Evolutionary conservation across 2,888 invertebrate species (phyloP).

Genomic region (Oxystoma pomonae): DNA sequence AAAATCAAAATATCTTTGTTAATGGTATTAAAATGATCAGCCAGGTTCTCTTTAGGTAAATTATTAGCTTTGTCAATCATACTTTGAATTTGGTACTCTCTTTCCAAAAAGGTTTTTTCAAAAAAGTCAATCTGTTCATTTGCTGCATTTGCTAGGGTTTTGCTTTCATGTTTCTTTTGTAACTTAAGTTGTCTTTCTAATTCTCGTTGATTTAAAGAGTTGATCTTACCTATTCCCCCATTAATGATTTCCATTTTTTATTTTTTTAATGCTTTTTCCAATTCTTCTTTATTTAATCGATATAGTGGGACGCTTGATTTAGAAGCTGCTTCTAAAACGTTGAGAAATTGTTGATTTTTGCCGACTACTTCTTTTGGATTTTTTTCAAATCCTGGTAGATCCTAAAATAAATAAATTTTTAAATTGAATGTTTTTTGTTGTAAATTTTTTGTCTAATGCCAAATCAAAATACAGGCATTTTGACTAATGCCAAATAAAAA

Average conservation of each 20-base stretch:
- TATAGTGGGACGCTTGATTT: conserved; percentile 47
- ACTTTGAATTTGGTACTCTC: conserved; percentile 61
- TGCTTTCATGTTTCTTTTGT: conserved; percentile 61
- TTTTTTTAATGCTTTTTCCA: conserved; percentile 45
- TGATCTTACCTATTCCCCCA: conserved; percentile 46
- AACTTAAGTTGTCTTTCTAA: conserved; percentile 62
- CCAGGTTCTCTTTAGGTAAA: conserved; percentile 52
- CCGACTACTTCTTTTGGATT: conserved; percentile 31
- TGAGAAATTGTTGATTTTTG: conserved; percentile 41
- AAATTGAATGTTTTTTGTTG: too few species aligned
- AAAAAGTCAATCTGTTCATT: conserved; percentile 70
- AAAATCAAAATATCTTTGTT: conserved; percentile 68
- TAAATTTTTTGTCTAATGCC: too few species aligned
- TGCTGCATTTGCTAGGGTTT: conserved; percentile 58
- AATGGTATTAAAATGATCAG: conserved; percentile 63
- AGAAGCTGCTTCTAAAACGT: conserved; percentile 52
- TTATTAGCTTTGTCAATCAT: conserved; percentile 49
- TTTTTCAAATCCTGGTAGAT: conserved; percentile 35
- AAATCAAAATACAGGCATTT: too few species aligned
- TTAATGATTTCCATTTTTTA: conserved; percentile 33
- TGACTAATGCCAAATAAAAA: too few species aligned
- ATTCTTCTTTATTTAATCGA: conserved; percentile 49
- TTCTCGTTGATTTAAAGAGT: conserved; percentile 53
- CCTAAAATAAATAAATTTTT: conserved; percentile 46
- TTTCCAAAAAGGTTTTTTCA: conserved; percentile 62